A percentile compares a stretch with the other conserved stretches of the same genome.
Conservation (phyloP, 2,797 vertebrate genomes). For the Cottoperca gobio region DNA sequence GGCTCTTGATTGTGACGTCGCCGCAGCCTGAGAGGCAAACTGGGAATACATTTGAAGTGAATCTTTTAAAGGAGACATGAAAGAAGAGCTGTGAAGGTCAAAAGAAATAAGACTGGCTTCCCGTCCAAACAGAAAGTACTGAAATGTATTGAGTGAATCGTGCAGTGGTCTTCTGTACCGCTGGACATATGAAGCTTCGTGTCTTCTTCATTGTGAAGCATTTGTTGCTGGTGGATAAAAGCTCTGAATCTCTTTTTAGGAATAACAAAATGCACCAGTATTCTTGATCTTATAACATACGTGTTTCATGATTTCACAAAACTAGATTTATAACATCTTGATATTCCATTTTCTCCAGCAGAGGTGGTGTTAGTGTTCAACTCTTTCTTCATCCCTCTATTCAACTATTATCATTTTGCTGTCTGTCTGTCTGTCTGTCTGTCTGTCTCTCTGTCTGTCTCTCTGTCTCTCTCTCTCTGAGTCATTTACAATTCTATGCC, state of each 20-base stretch:
- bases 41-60: conserved; percentile 79
- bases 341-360: conserved; percentile 26
- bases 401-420: conserved; percentile 11
- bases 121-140: conserved; percentile 23
- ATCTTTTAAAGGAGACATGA: conserved; percentile 79
- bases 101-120: conserved; percentile 41
- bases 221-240: neutral
- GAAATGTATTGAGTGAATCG: conserved; percentile 25
- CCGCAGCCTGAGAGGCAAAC: conserved; percentile 68
- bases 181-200: conserved; percentile 21
- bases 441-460: no score
- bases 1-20: conserved; percentile 73
- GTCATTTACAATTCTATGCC: no score
- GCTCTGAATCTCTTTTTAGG: neutral
- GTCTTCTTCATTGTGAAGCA: conserved; percentile 22
- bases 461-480: no score
- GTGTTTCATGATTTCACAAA: neutral
- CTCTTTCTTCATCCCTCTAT: conserved; percentile 16
- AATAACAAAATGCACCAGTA: neutral
- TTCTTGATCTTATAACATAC: neutral
- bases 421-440: no score
- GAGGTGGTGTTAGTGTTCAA: neutral
- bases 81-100: conserved; percentile 79
- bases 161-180: conserved; percentile 6
- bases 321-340: no score